Base-by-base conservation (phyloP, 1,140 invertebrate genomes). In the Drosophila murphyi region DNA sequence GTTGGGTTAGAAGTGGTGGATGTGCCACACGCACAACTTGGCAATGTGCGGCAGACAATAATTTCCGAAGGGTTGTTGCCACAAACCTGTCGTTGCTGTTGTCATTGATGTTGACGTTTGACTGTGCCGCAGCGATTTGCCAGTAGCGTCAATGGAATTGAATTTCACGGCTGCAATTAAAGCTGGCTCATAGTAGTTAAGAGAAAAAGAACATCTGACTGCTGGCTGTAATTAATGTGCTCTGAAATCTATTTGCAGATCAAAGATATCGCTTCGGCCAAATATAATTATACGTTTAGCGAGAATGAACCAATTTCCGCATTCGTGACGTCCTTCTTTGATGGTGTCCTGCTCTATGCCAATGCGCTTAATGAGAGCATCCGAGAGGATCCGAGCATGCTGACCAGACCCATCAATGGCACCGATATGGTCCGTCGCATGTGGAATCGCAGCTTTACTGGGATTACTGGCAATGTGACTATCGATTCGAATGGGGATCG, bases 251-350 rank as follows among this genome's bases (percentile, higher is more conserved):
- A 55, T 59, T 73, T 70, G 34, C 92, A 95, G 95, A 97, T 98
- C 1, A 98, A 98, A 92, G 93, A 94, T 37, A 93, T 97, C 5
- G 97, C 97, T 0, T 94, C 95, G 34, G 94, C 94, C 37, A 96
- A 96, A 80, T 98, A 97, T 92, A 96, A 97, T 86, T 98, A 97
- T 91, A 95, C 95, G 1, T 96, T 96, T 74, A 95, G 95, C 1
- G 95, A 96, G 80, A 94, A 93, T 48, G 95, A 95, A 63, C 95
- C 95, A 5, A 95, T 97, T 2, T 96, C 96, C 5, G 96, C 96
- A 20, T 98, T 98, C 88, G 97, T 99, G 10, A 97, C 97, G 2
- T 97, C 98, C 0, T 98, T 99, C 92, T 98, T 99, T 90, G 98
- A 99, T 89, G 96, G 96, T 0, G 97, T 99, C 7, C 93, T 99